phyloP scores from a whole-genome alignment of 1,140 invertebrate species.

The Drosophila guanche region DNA sequence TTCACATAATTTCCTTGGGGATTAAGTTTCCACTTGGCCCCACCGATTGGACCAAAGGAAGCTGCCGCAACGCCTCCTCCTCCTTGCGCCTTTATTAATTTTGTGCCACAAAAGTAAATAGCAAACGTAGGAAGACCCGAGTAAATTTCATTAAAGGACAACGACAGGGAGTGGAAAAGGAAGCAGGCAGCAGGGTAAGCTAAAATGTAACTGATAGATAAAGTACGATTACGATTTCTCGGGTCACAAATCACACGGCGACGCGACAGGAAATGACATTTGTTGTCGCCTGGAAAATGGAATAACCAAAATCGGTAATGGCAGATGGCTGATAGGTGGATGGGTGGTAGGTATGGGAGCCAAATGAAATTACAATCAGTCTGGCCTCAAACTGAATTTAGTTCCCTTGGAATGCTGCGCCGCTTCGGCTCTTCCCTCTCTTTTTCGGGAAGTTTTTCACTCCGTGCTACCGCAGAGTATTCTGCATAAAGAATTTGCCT shows the following conservation, averaged over 20 bases:
- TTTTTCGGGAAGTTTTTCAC: slow-evolving; percentile 24
- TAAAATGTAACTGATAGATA: slow-evolving; percentile 72
- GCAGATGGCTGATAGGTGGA: slow-evolving; percentile 17
- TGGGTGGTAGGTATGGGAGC: slow-evolving; percentile 13
- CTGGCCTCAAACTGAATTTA: slow-evolving; percentile 68
- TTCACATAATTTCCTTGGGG: slow-evolving; percentile 79
- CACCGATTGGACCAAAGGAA: slow-evolving; percentile 11
- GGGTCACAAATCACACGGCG: slow-evolving; percentile 69
- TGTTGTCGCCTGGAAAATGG: slow-evolving; percentile 74
- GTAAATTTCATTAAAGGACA: slow-evolving; percentile 76
- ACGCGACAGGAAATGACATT: slow-evolving; percentile 69
- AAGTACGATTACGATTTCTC: slow-evolving; percentile 72
- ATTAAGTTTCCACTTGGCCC: slow-evolving; percentile 78
- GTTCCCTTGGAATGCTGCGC: slow-evolving; percentile 3
- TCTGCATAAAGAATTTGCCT: slow-evolving; percentile 67
- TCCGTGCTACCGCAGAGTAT: slow-evolving; percentile 30
- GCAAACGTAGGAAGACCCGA: slow-evolving; percentile 58
- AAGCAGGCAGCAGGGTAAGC: slow-evolving; percentile 22
- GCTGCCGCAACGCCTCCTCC: slow-evolving; percentile 11
- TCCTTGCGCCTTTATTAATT: slow-evolving; percentile 70
- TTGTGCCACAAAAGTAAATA: slow-evolving; percentile 76
- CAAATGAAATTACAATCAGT: slow-evolving; percentile 78
- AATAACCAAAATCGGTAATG: slow-evolving; percentile 71
- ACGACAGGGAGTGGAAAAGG: not conserved
- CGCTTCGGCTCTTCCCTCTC: not conserved